Evolutionary conservation across 1,140 invertebrate genomes (phyloP).

Genomic region (Solenopsis invicta): DNA sequence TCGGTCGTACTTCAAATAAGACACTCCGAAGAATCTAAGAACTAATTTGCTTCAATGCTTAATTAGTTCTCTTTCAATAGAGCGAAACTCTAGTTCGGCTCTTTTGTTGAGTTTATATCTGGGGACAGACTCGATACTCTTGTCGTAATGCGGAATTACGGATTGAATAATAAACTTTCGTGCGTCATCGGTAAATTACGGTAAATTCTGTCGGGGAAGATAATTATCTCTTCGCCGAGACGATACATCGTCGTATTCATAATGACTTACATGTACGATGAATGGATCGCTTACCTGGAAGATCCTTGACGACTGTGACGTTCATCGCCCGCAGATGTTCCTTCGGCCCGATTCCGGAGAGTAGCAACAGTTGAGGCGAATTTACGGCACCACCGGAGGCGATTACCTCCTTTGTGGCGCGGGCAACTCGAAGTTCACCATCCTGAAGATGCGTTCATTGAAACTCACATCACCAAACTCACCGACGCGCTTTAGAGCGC

Average conservation of each 20-base stretch:
- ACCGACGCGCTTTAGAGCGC: constrained; percentile 20
- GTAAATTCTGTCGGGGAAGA: background rate
- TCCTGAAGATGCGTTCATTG: constrained; percentile 69
- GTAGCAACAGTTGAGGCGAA: constrained; percentile 90
- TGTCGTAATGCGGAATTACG: background rate
- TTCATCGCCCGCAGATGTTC: constrained; percentile 87
- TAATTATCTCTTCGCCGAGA: background rate
- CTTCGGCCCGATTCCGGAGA: constrained; percentile 91
- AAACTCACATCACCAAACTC: constrained; percentile 64
- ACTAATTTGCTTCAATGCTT: background rate
- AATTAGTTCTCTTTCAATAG: background rate
- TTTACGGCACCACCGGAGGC: constrained; percentile 89
- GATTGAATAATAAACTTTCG: constrained; percentile 17
- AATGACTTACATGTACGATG: constrained; percentile 31
- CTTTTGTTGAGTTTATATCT: background rate
- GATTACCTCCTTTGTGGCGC: constrained; percentile 86
- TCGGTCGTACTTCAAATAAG: background rate
- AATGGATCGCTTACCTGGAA: constrained; percentile 84
- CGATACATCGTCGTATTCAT: constrained; percentile 15
- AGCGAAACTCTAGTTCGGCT: background rate
- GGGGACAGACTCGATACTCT: no score
- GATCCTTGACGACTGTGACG: constrained; percentile 88
- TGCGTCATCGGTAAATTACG: constrained; percentile 14
- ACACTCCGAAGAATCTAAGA: background rate
- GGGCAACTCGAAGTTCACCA: constrained; percentile 72